Evolutionary conservation across 2,888 invertebrate species (phyloP).

Genomic region (Sisyra terminalis): DNA sequence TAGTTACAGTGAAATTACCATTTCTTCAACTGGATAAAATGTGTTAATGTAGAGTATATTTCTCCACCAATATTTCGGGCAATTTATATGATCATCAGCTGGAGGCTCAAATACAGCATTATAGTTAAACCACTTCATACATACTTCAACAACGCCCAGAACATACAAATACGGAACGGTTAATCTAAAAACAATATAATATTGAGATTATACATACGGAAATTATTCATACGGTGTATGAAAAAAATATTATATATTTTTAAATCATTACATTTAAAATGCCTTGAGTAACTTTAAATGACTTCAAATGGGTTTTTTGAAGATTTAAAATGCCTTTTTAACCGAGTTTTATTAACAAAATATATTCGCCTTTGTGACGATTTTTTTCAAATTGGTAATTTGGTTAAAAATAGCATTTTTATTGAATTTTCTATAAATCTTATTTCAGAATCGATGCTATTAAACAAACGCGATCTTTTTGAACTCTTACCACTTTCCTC

Average conservation of each 20-base stretch:
- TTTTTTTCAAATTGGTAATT: too few relatives aligned
- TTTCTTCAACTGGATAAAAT: constrained; percentile 66
- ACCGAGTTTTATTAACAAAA: too few relatives aligned
- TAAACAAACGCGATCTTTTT: too few relatives aligned
- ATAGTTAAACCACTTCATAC: constrained; percentile 72
- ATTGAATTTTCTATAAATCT: too few relatives aligned
- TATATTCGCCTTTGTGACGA: too few relatives aligned
- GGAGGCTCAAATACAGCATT: constrained; percentile 75
- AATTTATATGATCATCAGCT: constrained; percentile 63
- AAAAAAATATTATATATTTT: too few relatives aligned
- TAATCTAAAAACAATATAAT: constrained; percentile 29
- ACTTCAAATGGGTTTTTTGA: background rate
- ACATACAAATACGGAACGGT: constrained; percentile 73
- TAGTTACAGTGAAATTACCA: constrained; percentile 35
- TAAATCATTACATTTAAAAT: background rate
- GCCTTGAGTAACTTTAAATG: background rate
- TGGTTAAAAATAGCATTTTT: too few relatives aligned
- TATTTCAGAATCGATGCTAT: too few relatives aligned
- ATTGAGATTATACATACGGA: background rate
- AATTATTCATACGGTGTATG: background rate
- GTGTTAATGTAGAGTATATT: constrained; percentile 77
- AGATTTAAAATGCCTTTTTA: too few relatives aligned
- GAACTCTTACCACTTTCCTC: too few relatives aligned
- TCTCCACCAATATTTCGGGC: constrained; percentile 77
- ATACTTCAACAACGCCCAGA: constrained; percentile 64